A percentile compares a stretch with the other conserved stretches of the same genome.
phyloP scores from a whole-genome alignment of 2,888 invertebrate species.

The Nycteola revayana region DNA sequence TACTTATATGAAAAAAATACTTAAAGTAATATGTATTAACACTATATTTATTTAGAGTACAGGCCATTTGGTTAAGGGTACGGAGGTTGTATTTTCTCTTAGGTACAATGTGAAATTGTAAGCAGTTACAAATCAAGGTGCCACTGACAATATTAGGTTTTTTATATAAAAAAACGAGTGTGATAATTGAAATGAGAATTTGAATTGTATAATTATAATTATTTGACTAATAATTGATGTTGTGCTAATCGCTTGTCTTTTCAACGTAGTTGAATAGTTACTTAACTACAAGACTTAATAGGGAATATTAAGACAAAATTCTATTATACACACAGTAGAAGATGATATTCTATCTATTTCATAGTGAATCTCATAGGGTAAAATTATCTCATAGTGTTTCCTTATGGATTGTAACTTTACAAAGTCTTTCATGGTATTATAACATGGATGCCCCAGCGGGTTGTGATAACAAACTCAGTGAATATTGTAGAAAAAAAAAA shows the following conservation, averaged over 20 bases:
- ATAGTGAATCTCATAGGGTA: conserved; percentile 10
- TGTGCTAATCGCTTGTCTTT: conserved; percentile 35
- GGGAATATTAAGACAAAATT: conserved; percentile 32
- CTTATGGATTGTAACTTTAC: conserved; percentile 20
- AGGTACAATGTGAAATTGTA: conserved; percentile 31
- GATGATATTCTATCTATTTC: conserved; percentile 33
- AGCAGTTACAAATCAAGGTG: conserved; percentile 54
- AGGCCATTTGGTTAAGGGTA: conserved; percentile 7
- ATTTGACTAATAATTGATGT: conserved; percentile 32
- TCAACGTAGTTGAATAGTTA: conserved; percentile 31
- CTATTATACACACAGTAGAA: conserved; percentile 32
- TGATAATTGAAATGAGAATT: conserved; percentile 35
- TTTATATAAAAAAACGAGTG: conserved; percentile 41
- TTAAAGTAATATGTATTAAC: no score
- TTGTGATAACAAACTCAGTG: conserved; percentile 19
- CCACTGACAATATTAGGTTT: conserved; percentile 73
- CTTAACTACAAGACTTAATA: conserved; percentile 34
- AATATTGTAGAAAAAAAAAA: conserved; percentile 11
- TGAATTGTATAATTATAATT: conserved; percentile 28
- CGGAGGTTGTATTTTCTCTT: conserved; percentile 24
- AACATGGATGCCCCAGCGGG: conserved; percentile 31
- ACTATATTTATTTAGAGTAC: conserved; percentile 8
- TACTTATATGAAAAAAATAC: no score
- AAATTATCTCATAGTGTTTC: conserved; percentile 27
- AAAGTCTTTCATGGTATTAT: conserved; percentile 20